Conservation (phyloP, 1,140 invertebrate genomes). For the Stegodyphus mimosarum region DNA sequence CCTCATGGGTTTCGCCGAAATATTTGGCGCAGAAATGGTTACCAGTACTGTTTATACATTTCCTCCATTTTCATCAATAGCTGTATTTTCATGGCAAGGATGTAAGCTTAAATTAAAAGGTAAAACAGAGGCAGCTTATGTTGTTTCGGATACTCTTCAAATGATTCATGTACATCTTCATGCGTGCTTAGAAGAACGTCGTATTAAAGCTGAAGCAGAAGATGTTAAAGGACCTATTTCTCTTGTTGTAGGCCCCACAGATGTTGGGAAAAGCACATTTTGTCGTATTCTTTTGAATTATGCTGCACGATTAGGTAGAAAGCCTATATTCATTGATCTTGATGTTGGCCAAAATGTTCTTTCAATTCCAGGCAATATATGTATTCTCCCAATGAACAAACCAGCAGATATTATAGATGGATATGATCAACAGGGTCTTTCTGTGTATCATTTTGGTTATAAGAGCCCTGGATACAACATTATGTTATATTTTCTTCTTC, state of each 20-base stretch:
- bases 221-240: slow-evolving; percentile 67
- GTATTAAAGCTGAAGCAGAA: slow-evolving; percentile 80
- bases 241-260: slow-evolving; percentile 82
- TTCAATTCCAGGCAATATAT: slow-evolving; percentile 92
- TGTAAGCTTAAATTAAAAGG: slow-evolving; percentile 84
- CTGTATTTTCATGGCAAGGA: slow-evolving; percentile 95
- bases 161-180: slow-evolving; percentile 94
- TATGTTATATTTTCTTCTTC: slow-evolving; percentile 86
- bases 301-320: slow-evolving; percentile 83
- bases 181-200: slow-evolving; percentile 88
- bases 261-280: slow-evolving; percentile 96
- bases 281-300: slow-evolving; percentile 92
- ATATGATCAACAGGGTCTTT: slow-evolving; percentile 88
- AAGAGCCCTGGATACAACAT: slow-evolving; percentile 81
- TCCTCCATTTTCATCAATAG: slow-evolving; percentile 75
- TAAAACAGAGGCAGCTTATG: slow-evolving; percentile 89
- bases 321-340: slow-evolving; percentile 91
- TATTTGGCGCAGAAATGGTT: slow-evolving; percentile 96
- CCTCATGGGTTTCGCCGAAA: slow-evolving; percentile 87
- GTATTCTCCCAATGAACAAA: slow-evolving; percentile 85
- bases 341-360: slow-evolving; percentile 96
- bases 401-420: slow-evolving; percentile 92
- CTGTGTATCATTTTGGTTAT: slow-evolving; percentile 95
- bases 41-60: slow-evolving; percentile 93
- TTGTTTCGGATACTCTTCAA: slow-evolving; percentile 94